phyloP scores from a whole-genome alignment of 2,113 vertebrate genomes.

The Typhlomys cinereus region DNA sequence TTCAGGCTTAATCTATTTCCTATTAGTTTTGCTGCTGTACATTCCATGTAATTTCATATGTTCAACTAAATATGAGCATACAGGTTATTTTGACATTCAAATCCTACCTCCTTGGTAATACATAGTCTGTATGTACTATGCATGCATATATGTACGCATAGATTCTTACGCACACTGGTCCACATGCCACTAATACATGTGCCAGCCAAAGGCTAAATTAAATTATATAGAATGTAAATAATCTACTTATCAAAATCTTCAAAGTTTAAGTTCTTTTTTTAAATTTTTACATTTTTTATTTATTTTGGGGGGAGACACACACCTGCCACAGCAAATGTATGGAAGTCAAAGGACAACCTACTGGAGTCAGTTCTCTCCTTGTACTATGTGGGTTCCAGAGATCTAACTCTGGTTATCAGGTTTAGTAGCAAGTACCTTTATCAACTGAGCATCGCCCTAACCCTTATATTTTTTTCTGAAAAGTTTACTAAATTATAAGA shows the following conservation, averaged over 20 bases:
- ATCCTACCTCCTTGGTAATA: constrained; percentile 31
- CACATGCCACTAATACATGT: neutral
- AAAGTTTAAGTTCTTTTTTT: too few relatives aligned
- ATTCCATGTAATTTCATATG: neutral
- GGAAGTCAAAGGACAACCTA: too few relatives aligned
- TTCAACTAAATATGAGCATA: constrained; percentile 1
- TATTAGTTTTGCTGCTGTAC: neutral
- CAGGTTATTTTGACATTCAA: constrained; percentile 2
- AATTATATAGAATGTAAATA: neutral
- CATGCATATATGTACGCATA: neutral
- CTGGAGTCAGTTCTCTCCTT: too few relatives aligned
- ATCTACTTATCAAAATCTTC: neutral
- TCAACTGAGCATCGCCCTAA: too few relatives aligned
- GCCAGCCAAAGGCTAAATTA: constrained; percentile 25
- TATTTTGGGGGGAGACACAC: too few relatives aligned
- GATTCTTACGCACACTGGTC: neutral
- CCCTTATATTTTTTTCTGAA: too few relatives aligned
- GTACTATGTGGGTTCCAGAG: too few relatives aligned
- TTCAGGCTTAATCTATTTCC: neutral
- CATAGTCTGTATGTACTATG: neutral
- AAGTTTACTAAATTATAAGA: neutral
- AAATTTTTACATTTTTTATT: too few relatives aligned
- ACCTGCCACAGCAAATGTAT: too few relatives aligned
- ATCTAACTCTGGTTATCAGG: too few relatives aligned
- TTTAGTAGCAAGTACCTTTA: too few relatives aligned